Percentiles rank a stretch among this genome's conserved stretches.
phyloP scores from a whole-genome alignment of 1,140 invertebrate species.

The Trichogramma pretiosum region DNA sequence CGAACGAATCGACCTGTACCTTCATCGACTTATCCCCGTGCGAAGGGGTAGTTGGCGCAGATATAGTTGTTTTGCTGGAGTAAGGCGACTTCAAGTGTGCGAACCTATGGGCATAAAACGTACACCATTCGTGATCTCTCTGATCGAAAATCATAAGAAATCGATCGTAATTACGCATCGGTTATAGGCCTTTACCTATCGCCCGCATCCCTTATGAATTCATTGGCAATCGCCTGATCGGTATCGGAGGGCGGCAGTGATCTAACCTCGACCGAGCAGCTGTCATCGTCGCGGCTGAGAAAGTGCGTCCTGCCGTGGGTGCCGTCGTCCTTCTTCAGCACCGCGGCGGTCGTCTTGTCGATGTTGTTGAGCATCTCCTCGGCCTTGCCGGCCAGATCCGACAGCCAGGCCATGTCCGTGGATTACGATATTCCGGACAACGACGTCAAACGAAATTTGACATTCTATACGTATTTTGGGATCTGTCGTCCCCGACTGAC shows the following conservation, averaged over 20 bases:
- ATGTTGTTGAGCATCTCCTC: conserved; percentile 78
- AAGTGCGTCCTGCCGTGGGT: conserved; percentile 15
- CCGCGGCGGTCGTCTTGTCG: conserved; percentile 74
- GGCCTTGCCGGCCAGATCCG: conserved; percentile 71
- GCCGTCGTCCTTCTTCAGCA: conserved; percentile 47
- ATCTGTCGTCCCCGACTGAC: no score
- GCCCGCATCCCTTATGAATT: conserved; percentile 12
- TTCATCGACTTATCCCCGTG: neutral
- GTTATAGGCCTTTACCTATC: conserved; percentile 6
- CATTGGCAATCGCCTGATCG: conserved; percentile 14
- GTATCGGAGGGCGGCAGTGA: conserved; percentile 30
- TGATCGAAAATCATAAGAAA: no score
- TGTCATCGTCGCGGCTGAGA: neutral
- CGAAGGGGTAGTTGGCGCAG: conserved; percentile 4
- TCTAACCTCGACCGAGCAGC: conserved; percentile 28
- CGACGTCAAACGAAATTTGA: no score
- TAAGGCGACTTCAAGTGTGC: neutral
- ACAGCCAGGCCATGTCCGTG: conserved; percentile 81
- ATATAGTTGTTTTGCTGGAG: conserved; percentile 6
- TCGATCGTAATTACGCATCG: conserved; percentile 16
- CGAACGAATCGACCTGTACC: conserved; percentile 12
- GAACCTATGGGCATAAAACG: no score
- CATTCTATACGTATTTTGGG: no score
- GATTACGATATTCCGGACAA: no score
- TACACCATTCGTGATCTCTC: conserved; percentile 9